These are phyloP conservation scores for Ruditapes philippinarum DNA, from an alignment of 1,140 invertebrate genomes.

Conservation along the genomic window DNA sequence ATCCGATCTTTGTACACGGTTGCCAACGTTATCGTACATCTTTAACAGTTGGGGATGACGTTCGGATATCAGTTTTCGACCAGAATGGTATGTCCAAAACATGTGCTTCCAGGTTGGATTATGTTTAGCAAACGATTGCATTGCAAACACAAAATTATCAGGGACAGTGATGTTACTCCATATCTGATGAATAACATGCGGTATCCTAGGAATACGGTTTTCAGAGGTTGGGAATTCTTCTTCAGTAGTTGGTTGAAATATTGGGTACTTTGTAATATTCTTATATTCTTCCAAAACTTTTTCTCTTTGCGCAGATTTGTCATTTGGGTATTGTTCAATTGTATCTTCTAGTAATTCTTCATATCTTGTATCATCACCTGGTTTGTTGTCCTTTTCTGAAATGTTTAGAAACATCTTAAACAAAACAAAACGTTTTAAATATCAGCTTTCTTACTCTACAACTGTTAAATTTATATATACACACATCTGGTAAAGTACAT, in stretches of 20 bases:
- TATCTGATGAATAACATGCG: conserved; percentile 82
- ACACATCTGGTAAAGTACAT: too few species aligned
- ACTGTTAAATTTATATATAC: too few species aligned
- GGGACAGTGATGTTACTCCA: conserved; percentile 74
- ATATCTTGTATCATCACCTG: too few species aligned
- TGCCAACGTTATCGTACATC: background rate
- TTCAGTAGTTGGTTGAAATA: background rate
- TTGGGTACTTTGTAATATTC: background rate
- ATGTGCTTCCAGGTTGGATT: conserved; percentile 67
- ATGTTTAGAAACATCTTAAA: too few species aligned
- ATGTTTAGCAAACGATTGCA: conserved; percentile 73
- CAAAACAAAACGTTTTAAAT: too few species aligned
- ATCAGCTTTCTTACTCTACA: too few species aligned
- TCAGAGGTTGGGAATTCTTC: conserved; percentile 65
- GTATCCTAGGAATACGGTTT: conserved; percentile 63
- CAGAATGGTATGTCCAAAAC: conserved; percentile 49
- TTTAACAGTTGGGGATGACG: background rate
- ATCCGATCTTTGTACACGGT: background rate
- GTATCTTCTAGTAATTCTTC: too few species aligned
- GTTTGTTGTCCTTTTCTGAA: too few species aligned
- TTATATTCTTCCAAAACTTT: too few species aligned
- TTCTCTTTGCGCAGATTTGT: too few species aligned
- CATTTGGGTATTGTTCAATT: too few species aligned
- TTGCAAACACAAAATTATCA: conserved; percentile 64
- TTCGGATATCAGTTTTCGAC: background rate